These are phyloP conservation scores for Ypsolopha sequella DNA, from an alignment of 2,888 invertebrate genomes.

Conservation along the genomic window DNA sequence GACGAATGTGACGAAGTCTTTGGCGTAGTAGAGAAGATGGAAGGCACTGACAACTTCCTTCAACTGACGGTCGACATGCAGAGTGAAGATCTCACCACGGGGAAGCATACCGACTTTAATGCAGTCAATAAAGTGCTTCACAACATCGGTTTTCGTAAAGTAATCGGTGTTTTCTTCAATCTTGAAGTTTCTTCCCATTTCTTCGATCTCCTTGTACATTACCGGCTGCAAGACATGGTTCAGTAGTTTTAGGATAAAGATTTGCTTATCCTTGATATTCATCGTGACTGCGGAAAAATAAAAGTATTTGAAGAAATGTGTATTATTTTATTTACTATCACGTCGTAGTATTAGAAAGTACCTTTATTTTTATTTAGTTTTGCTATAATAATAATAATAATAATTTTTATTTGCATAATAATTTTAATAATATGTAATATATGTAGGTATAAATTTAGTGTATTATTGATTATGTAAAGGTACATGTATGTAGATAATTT, in stretches of 20 bases:
- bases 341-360: too few relatives aligned
- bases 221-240: constrained; percentile 61
- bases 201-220: constrained; percentile 56
- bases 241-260: constrained; percentile 58
- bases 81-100: constrained; percentile 61
- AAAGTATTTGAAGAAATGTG: neutral
- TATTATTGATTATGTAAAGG: too few relatives aligned
- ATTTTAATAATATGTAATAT: too few relatives aligned
- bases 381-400: too few relatives aligned
- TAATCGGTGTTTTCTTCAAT: constrained; percentile 46
- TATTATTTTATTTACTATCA: neutral
- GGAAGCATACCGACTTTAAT: constrained; percentile 70
- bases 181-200: constrained; percentile 47
- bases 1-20: constrained; percentile 61
- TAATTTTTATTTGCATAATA: too few relatives aligned
- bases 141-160: constrained; percentile 64
- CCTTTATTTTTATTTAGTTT: too few relatives aligned
- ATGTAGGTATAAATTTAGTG: too few relatives aligned
- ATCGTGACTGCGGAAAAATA: constrained; percentile 38
- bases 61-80: constrained; percentile 57
- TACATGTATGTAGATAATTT: too few relatives aligned
- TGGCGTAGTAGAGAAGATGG: constrained; percentile 65
- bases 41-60: constrained; percentile 64
- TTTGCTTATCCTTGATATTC: constrained; percentile 53
- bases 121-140: constrained; percentile 68